Conservation (phyloP, 2,888 invertebrate species). For the Drosophila mimica region DNA sequence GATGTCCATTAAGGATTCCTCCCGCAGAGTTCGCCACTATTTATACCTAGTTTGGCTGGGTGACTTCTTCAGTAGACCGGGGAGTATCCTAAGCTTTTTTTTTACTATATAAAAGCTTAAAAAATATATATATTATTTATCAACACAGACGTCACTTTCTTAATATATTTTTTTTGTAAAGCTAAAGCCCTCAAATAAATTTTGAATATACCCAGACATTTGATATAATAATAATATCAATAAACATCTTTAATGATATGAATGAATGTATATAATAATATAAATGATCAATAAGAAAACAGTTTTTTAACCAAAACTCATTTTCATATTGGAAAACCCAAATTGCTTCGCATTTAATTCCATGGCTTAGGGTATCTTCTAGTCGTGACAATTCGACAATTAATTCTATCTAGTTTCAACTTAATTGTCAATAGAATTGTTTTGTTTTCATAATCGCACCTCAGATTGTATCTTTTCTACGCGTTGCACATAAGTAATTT, state of each 20-base stretch:
- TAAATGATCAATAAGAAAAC: neutral
- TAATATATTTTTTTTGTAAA: no score
- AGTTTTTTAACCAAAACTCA: neutral
- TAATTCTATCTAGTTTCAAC: neutral
- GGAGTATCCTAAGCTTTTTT: no score
- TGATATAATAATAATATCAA: no score
- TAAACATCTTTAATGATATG: no score
- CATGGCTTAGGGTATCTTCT: neutral
- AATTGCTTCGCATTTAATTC: neutral
- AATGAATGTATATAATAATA: no score
- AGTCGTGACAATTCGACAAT: neutral
- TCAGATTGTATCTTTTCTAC: conserved; percentile 28
- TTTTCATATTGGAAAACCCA: neutral
- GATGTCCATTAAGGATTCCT: no score
- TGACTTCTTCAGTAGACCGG: no score
- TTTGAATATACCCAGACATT: no score
- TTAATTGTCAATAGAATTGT: conserved; percentile 8
- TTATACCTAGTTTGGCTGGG: no score
- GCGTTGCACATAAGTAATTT: conserved; percentile 23
- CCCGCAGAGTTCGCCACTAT: no score
- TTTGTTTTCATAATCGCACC: conserved; percentile 48
- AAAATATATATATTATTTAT: neutral
- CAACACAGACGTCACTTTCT: rapidly evolving
- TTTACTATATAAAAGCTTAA: neutral
- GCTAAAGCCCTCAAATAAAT: no score